Evolutionary conservation across 2,888 invertebrate species (phyloP), one percentile per base, ranked within the genome.

Genomic region (Drosophila yooni): DNA sequence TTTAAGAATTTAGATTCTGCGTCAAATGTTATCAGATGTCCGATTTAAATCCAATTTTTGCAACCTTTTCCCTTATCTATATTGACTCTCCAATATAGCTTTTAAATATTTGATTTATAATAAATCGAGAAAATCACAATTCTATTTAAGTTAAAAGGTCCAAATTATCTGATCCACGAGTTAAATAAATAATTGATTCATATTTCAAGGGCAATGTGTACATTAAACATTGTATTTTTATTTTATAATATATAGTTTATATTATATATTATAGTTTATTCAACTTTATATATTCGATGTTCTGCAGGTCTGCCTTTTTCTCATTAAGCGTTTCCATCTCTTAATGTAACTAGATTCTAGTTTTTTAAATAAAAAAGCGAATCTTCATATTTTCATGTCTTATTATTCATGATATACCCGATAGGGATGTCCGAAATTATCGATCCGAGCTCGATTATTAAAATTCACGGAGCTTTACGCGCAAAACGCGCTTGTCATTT

Each of bases 401-500:
- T 11, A 0, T 21, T 11, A 21, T 21, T 13, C 21, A 6, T 7
- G 21, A 46, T 21, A 2, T 21, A 21, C 21, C 3, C 13, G 13
- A 13, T 3, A 7, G 21, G 46, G 1, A 13, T 46, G 15, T 21
- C 6, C 3, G 15, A 25, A 25, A 25, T 46, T 1, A 46, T 46
- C 21, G 46, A 46, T 15, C 21, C 3, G 15, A 15, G 13, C 46
- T 46, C 4, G 15, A 46, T 25, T 46, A 25, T 15, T 7, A 1
- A 25, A 46, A 15, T 15, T 46, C 4, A 15, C 25, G 25, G 25
- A 15, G 15, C 15, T 15, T 46, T 46, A 1, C 46, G 25, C 46
- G 25, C 46, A 15, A 46, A 46, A 46, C 25, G 25, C 46, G 25
- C 25, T 46, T 46, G 46, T 46, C 46, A 46, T 46, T 46, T 46